A percentile compares a stretch with the other conserved stretches of the same genome.
These are phyloP conservation scores for Candoia aspera DNA, from an alignment of 2,113 vertebrate genomes.

Conservation along the genomic window DNA sequence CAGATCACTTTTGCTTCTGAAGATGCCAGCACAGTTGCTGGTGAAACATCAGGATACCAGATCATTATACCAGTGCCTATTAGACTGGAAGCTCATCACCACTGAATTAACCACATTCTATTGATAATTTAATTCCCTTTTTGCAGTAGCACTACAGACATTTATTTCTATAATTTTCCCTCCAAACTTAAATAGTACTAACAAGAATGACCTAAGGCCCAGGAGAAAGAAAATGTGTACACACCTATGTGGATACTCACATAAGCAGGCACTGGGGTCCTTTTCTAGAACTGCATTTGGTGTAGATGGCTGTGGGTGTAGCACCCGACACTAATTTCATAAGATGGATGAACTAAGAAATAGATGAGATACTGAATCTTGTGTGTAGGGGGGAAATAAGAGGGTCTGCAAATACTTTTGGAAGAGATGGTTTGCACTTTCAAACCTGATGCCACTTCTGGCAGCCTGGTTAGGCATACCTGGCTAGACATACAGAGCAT, in stretches of 20 bases:
- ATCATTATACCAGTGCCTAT: background rate
- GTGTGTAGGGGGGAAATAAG: slow-evolving; percentile 1
- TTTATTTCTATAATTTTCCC: slow-evolving; percentile 32
- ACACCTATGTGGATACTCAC: background rate
- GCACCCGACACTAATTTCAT: background rate
- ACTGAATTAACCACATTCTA: slow-evolving; percentile 23
- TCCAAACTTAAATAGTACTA: slow-evolving; percentile 34
- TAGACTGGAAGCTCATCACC: background rate
- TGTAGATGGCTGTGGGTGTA: slow-evolving; percentile 23
- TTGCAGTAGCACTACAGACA: background rate
- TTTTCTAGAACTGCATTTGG: slow-evolving; percentile 35
- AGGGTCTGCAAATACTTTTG: background rate
- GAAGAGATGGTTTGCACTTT: background rate
- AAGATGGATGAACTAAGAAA: background rate
- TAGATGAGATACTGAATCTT: background rate
- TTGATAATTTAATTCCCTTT: slow-evolving; percentile 37
- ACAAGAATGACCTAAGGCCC: slow-evolving; percentile 5
- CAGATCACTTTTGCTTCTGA: background rate
- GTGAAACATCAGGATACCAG: background rate
- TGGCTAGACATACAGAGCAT: background rate
- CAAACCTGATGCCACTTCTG: background rate
- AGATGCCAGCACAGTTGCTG: background rate
- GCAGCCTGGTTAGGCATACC: background rate
- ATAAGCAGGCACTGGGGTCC: background rate
- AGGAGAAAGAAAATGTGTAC: background rate